These are phyloP conservation scores for Ameiurus melas DNA, from an alignment of 2,113 vertebrate species.

Conservation along the genomic window DNA sequence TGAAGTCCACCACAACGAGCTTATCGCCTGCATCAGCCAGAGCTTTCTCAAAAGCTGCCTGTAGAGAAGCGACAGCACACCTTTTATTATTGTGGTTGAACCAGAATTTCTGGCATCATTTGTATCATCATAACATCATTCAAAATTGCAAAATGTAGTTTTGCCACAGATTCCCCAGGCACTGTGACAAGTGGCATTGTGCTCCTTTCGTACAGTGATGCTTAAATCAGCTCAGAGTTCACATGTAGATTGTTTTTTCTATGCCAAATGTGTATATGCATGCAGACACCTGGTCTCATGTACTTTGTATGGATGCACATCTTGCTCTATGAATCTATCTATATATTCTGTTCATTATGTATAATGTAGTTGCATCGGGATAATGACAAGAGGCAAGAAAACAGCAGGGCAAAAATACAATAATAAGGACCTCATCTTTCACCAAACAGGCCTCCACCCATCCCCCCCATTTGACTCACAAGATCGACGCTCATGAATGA, in stretches of 20 bases:
- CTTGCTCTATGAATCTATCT: not conserved
- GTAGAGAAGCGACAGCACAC: not conserved
- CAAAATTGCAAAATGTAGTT: too few species aligned
- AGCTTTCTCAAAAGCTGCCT: constrained; percentile 71
- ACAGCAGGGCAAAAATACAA: not conserved
- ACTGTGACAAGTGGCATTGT: not conserved
- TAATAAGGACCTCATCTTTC: not conserved
- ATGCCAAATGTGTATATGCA: not conserved
- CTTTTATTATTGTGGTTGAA: not conserved
- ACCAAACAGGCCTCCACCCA: too few species aligned
- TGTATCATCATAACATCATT: too few species aligned
- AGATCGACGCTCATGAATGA: not conserved
- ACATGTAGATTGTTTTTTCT: not conserved
- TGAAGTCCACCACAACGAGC: constrained; percentile 83
- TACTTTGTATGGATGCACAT: not conserved
- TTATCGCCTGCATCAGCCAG: constrained; percentile 68
- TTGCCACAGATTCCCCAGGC: not conserved
- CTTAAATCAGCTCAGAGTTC: not conserved
- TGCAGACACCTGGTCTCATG: not conserved
- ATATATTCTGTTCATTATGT: not conserved
- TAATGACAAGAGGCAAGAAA: not conserved
- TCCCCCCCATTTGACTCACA: too few species aligned
- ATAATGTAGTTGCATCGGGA: not conserved
- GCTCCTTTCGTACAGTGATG: not conserved
- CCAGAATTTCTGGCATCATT: not conserved